Base-by-base conservation (phyloP, 2,888 invertebrate species). In the Microctonus brassicae region DNA sequence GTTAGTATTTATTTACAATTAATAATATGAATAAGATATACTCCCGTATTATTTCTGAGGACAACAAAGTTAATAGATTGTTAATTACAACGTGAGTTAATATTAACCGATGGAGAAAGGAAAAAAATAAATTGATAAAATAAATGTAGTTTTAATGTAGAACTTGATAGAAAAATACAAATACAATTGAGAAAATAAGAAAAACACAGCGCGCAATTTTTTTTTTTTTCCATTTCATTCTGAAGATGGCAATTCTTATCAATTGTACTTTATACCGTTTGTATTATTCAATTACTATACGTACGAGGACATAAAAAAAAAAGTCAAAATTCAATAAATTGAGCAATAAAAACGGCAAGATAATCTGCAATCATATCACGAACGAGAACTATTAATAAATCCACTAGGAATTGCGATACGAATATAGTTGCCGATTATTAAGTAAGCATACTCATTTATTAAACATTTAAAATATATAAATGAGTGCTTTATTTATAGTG, bases 401-500 rank as follows among this genome's bases (percentile, higher is more conserved):
- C 57, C 74, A 75, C 69, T 67, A 57, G 72, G 61, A 65, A 64
- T 69, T 67, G 69, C 53, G 47, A 71, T 69, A 69, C 72, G 73
- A 74, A 69, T 57, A 66, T 47, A 73, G 69, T 71, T 66, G 62
- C 72, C 70, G 72, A 61, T 60, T 66, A 57, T 66, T 52, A 36
- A 57, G 47, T 34, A 29, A 47, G n/a, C 20, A 22, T 29, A 26
- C 36, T 39, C 24, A 39, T 57, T 39, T 34, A 52, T 34, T 53
- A 29, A 53, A n/a, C n/a, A n/a, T n/a, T n/a, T 53, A 13, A 26
- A 29, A 47, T 17, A 17, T 29, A 22, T 33, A 36, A 36, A 6
- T 68, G 69, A 58, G 73, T 67, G 71, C 68, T 62, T 67, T 63
- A 70, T 39, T 75, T 71, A 77, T 79, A 78, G 75, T 81, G 81